Evolutionary conservation across 1,140 invertebrate species (phyloP), one percentile per base, ranked within the genome.

Genomic region (Mizuhopecten yessoensis): DNA sequence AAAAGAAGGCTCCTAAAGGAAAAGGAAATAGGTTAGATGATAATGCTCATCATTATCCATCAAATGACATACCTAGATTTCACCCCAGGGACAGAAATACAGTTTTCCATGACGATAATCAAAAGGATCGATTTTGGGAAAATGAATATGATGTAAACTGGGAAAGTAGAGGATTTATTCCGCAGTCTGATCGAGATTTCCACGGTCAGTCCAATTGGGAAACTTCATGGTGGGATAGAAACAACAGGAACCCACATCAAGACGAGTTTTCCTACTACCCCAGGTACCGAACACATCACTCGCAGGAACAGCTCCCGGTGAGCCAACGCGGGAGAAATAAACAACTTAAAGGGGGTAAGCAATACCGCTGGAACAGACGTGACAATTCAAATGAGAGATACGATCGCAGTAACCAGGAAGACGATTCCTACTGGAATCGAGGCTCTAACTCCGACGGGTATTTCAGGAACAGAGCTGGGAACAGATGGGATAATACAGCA

Each of bases 341-440:
- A n/a, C 57, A 75, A 29, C 29, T 9, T 75, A 75, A 75, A 75
- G 57, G 57, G 17, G 29, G 0, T 5, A 75, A n/a, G 17, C 57
- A 75, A 29, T 29, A 75, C 17, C 57, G 57, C 5, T 75, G 57
- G 57, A 75, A 75, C 57, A 75, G 57, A 29, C 57, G 57, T 17
- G 57, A 75, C 57, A 75, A 75, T 75, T 75, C 57, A 75, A 75
- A 75, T 29, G 57, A 75, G 29, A 75, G 57, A 75, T 29, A 75
- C 29, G 1, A 11, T 29, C 5, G 11, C 5, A n/a, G 11, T 75
- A n/a, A 29, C 42, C 42, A 45, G 17, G 42, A 45, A 17, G n/a
- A 75, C 2, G n/a, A 75, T 75, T 29, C 57, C 0, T 75, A 75
- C 11, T 75, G 57, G 57, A 75, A 29, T 29, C 5, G n/a, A n/a